Evolutionary conservation across 2,113 vertebrate genomes (phyloP), one percentile per base, ranked within the genome.

Genomic region (Miniopterus natalensis): DNA sequence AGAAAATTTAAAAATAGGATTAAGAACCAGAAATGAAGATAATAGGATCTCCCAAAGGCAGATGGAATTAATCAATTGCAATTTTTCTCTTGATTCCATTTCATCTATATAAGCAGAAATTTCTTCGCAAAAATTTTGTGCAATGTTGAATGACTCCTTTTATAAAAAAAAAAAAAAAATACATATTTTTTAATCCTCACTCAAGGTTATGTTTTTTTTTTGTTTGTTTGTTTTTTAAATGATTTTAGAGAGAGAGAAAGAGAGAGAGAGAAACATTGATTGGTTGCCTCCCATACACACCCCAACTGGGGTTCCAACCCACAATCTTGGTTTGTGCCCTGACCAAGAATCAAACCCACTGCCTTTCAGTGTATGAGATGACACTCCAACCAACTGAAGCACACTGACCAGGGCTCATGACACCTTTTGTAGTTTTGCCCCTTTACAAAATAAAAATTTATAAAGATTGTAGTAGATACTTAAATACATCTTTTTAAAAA

Each of bases 1-100:
- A 96, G 45, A 79, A 85, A 81, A 90, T 15, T 68, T 94, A 86
- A 86, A 92, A 95, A 66, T 45, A 88, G 81, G 57, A 94, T 79
- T 89, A 90, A 93, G 42, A 78, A 84, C 10, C n/a, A 96, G 83
- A 90, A 88, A 79, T 63, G 31, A 87, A 90, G 71, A 79, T 61
- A 74, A 77, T 45, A 14, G 29, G 31, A 63, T 3, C 20, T 83
- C 77, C 55, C 31, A 84, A 97, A 95, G n/a, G 17, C 74, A 94
- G 47, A 42, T 55, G 17, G 78, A 83, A 80, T 53, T 65, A 92
- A 68, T 68, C 6, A 3, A 88, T 68, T 90, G 90, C 6, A 75
- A 75, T 90, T 95, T 90, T 71, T 12, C 42, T 61, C 63, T 61
- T 66, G 53, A 86, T 77, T 86, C 49, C 47, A 77, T 57, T 74